Evolutionary conservation across 2,113 vertebrate genomes (phyloP).

Genomic region (Nannospalax galili): DNA sequence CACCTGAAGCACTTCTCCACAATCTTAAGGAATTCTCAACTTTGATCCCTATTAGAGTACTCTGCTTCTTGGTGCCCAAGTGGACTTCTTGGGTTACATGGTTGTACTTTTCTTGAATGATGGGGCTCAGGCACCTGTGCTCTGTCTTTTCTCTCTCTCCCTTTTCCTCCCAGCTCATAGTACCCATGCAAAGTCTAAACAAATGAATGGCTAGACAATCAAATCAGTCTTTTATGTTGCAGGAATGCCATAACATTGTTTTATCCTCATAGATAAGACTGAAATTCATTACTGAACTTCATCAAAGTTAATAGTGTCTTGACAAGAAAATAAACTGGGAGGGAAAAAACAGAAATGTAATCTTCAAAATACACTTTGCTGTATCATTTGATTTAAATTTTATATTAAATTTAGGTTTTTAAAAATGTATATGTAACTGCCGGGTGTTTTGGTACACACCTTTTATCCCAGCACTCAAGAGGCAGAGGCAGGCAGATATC

Average conservation of each 20-base stretch:
- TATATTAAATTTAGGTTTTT: neutral
- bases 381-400: slow-evolving; percentile 39
- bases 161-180: neutral
- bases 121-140: neutral
- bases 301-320: neutral
- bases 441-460: too few relatives aligned
- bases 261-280: neutral
- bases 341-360: neutral
- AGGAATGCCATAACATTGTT: neutral
- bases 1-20: neutral
- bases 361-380: neutral
- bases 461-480: too few relatives aligned
- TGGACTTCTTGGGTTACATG: neutral
- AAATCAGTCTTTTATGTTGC: neutral
- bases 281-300: slow-evolving; percentile 7
- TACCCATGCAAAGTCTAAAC: neutral
- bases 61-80: neutral
- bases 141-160: too few relatives aligned
- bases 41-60: neutral
- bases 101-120: neutral
- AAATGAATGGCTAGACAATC: neutral
- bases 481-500: too few relatives aligned
- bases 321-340: neutral
- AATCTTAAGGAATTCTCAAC: neutral
- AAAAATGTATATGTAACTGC: neutral